These are phyloP conservation scores for Amiota communis DNA, from an alignment of 2,888 invertebrate species.

Conservation along the genomic window DNA sequence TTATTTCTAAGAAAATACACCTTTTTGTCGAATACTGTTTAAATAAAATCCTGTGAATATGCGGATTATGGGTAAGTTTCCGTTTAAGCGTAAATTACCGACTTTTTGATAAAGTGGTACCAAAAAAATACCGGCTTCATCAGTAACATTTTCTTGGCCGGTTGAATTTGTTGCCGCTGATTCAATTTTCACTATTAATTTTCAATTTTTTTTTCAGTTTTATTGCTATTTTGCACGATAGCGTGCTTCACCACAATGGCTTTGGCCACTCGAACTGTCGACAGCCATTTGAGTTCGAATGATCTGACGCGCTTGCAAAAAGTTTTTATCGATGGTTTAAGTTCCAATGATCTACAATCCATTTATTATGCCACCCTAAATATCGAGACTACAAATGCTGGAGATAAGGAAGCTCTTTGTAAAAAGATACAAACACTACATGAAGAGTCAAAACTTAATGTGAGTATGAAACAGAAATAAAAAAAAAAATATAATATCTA, in stretches of 20 bases:
- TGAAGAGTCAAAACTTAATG: slow-evolving; percentile 73
- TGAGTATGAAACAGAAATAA: slow-evolving; percentile 71
- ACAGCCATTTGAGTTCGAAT: slow-evolving; percentile 64
- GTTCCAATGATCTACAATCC: slow-evolving; percentile 78
- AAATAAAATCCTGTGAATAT: slow-evolving; percentile 51
- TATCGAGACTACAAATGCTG: slow-evolving; percentile 78
- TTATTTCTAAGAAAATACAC: slow-evolving; percentile 37
- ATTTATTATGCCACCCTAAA: slow-evolving; percentile 85
- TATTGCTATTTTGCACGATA: slow-evolving; percentile 50
- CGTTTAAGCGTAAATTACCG: slow-evolving; percentile 6
- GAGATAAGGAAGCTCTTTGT: slow-evolving; percentile 75
- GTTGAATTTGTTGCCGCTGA: not conserved
- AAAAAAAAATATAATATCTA: too few species aligned
- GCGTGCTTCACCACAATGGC: slow-evolving; percentile 42
- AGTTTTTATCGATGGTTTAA: slow-evolving; percentile 73
- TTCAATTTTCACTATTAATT: slow-evolving; percentile 10
- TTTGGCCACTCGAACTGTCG: slow-evolving; percentile 64
- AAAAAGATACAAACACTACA: slow-evolving; percentile 69
- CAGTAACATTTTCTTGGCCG: not conserved
- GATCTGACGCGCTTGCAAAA: slow-evolving; percentile 70
- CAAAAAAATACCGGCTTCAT: not conserved
- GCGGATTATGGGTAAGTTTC: slow-evolving; percentile 52
- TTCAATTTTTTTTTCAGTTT: slow-evolving; percentile 36
- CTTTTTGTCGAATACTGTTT: slow-evolving; percentile 29
- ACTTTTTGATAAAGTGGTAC: not conserved